Conservation (phyloP, 2,113 vertebrate genomes). For the Alectura lathami region DNA sequence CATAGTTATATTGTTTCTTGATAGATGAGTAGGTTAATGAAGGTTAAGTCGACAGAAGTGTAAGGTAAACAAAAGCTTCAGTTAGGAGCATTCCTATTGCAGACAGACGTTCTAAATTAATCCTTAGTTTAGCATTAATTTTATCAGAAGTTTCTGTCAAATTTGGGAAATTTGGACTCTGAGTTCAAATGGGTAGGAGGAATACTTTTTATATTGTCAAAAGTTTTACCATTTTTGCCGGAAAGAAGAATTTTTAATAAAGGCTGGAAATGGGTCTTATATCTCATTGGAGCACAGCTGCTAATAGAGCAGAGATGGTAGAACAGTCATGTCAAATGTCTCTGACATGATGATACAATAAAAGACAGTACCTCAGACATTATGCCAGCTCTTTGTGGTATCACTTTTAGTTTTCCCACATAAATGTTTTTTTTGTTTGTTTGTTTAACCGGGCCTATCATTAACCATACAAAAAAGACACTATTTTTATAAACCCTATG, state of each 20-base stretch:
- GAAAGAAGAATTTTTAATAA: neutral
- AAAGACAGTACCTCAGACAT: neutral
- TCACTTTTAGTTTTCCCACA: neutral
- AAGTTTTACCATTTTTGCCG: neutral
- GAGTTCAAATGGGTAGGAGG: neutral
- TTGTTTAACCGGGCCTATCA: neutral
- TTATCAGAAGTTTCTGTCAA: neutral
- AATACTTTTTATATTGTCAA: neutral
- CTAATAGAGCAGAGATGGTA: neutral
- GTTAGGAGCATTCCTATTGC: neutral
- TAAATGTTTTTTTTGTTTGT: neutral
- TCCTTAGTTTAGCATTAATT: neutral
- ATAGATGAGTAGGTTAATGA: neutral
- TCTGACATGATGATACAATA: neutral
- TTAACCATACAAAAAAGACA: neutral
- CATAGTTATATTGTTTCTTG: neutral
- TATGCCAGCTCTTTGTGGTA: neutral
- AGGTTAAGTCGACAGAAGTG: neutral
- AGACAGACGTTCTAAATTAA: neutral
- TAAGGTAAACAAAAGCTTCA: neutral
- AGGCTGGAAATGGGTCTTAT: neutral
- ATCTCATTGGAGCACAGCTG: neutral
- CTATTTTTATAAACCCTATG: neutral
- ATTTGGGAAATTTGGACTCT: neutral
- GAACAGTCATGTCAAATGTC: neutral